These are phyloP conservation scores for Dexiosoma caninum DNA, from an alignment of 2,888 invertebrate species.

Conservation along the genomic window DNA sequence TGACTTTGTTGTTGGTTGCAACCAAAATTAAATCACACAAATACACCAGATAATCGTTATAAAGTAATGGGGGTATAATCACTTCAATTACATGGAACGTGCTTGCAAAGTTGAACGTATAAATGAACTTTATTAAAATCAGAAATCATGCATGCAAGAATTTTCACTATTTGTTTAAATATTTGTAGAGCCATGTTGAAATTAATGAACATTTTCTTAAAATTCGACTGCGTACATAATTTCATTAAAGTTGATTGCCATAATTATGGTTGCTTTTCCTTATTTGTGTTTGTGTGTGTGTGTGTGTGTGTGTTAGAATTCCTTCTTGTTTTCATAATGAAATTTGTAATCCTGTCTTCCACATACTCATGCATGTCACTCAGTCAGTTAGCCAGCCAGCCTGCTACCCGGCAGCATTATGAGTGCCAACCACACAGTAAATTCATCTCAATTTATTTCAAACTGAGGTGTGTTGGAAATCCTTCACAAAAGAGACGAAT, in stretches of 20 bases:
- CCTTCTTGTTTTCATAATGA: background rate
- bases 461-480: slow-evolving; percentile 29
- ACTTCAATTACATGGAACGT: slow-evolving; percentile 48
- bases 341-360: slow-evolving; percentile 34
- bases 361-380: too few relatives aligned
- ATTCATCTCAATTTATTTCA: slow-evolving; percentile 42
- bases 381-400: background rate
- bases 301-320: background rate
- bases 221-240: slow-evolving; percentile 39
- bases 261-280: slow-evolving; percentile 30
- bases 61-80: slow-evolving; percentile 51
- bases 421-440: slow-evolving; percentile 4
- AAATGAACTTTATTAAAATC: background rate
- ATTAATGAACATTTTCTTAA: slow-evolving; percentile 45
- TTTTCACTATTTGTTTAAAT: background rate
- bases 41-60: slow-evolving; percentile 43
- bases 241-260: slow-evolving; percentile 52
- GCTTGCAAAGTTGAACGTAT: slow-evolving; percentile 3
- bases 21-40: slow-evolving; percentile 18
- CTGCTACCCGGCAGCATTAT: background rate
- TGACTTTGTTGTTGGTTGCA: background rate
- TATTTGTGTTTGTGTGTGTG: background rate
- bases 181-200: slow-evolving; percentile 24
- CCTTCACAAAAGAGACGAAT: slow-evolving; percentile 7
- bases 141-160: background rate